These are phyloP conservation scores for Apostichopus japonicus DNA, from an alignment of 35 echinoderm and acorn worm genomes.

Conservation along the genomic window DNA sequence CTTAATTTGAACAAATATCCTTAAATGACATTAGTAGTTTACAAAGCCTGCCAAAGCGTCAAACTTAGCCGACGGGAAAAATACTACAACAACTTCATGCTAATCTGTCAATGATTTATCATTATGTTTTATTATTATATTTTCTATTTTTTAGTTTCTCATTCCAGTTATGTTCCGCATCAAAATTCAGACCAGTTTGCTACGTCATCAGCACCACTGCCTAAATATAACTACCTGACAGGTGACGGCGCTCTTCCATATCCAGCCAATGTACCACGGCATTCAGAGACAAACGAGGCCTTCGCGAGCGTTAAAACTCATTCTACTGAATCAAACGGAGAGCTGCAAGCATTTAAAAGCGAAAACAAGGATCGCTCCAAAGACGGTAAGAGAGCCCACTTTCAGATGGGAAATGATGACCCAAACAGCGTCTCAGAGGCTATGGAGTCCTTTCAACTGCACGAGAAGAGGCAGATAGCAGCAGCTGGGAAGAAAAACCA, in stretches of 20 bases:
- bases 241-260: constrained; percentile 75
- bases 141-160: constrained; percentile 70
- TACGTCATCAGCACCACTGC: constrained; percentile 16
- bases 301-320: constrained; percentile 39
- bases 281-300: constrained; percentile 84
- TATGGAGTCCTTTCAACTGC: constrained; percentile 58
- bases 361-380: constrained; percentile 72
- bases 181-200: not conserved
- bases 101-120: not conserved
- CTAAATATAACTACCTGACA: constrained; percentile 83
- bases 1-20: no score
- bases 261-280: constrained; percentile 49
- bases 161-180: constrained; percentile 66
- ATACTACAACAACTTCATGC: not conserved
- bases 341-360: constrained; percentile 52
- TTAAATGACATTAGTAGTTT: no score
- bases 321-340: not conserved
- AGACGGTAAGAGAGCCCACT: constrained; percentile 82
- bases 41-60: no score
- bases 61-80: no score
- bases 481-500: constrained; percentile 80
- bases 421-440: constrained; percentile 56
- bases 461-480: constrained; percentile 6
- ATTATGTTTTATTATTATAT: not conserved
- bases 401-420: constrained; percentile 82